A percentile compares a stretch with the other conserved stretches of the same genome.
Conservation (phyloP, 2,797 vertebrate genomes). For the Tenualosa thibaudeaui region DNA sequence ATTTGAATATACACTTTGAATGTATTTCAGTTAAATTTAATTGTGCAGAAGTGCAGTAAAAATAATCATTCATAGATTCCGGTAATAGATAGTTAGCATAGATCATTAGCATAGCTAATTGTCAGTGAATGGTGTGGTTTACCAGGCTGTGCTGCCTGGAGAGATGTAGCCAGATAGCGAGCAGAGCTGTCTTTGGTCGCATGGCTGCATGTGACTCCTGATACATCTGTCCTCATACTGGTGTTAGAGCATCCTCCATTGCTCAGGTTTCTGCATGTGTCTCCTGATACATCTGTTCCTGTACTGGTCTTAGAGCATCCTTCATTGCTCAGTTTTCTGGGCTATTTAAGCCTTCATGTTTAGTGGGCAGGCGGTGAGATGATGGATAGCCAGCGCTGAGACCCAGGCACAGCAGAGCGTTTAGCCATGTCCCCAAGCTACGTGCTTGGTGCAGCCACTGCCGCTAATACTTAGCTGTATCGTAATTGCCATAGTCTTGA, state of each 20-base stretch:
- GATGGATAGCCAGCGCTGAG: not conserved
- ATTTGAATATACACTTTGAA: too few relatives aligned
- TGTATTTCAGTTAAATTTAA: not conserved
- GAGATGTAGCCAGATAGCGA: not conserved
- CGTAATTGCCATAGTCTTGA: not conserved
- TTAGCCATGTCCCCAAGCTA: not conserved
- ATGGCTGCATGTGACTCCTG: not conserved
- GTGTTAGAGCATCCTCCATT: too few relatives aligned
- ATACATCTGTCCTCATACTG: too few relatives aligned
- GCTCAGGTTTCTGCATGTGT: not conserved
- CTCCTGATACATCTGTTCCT: not conserved
- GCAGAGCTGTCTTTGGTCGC: not conserved
- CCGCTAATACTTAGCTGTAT: not conserved
- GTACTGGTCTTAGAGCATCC: not conserved
- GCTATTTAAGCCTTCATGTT: slow-evolving; percentile 21
- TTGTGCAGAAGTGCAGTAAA: not conserved
- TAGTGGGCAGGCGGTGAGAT: not conserved
- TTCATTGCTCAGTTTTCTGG: not conserved
- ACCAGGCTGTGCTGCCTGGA: not conserved
- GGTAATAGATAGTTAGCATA: not conserved
- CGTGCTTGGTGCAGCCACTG: not conserved
- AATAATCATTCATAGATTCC: not conserved
- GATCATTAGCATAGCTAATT: not conserved
- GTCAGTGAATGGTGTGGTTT: not conserved
- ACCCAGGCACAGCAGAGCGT: not conserved